Evolutionary conservation across 1,140 invertebrate species (phyloP), one percentile per base, ranked within the genome.

Genomic region (Helicoverpa zea): DNA sequence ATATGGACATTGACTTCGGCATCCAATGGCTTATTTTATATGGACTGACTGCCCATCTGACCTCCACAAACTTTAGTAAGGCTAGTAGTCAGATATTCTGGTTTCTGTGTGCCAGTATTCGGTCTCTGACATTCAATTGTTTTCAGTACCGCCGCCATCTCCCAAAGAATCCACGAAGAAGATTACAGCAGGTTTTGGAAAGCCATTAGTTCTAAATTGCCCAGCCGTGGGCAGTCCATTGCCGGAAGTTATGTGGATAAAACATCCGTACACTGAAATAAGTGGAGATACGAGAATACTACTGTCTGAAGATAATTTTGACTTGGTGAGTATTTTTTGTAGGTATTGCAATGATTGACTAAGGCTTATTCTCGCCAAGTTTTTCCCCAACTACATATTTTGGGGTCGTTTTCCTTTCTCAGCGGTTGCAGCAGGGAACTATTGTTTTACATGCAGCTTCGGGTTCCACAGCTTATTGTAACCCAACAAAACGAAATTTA

Each of bases 261-360:
- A 92, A 83, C 89, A 93, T 72, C 94, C 95, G 2, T 95, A 93
- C 83, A 84, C 80, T 1, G 94, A 95, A 14, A 84, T 95, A 49
- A 80, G 23, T n/a, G 83, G 72, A 0, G 52, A 84, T 13, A 83
- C 81, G 1, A 87, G 88, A 74, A 75, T 92, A 1, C 3, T 66
- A 1, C 81, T 94, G 10, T 63, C 83, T 5, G 82, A 93, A 43
- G 88, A 92, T 66, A 92, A 94, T 75, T 86, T 83, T 63, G 91
- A 88, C 10, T 84, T 95, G 86, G 93, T 94, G 80, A 92, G 89
- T 80, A 29, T 4, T 16, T 0, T 54, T 14, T 66, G 49, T 4
- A 49, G 1, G 16, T 5, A 18, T 59, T 3, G 56, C 16, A 29
- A 3, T 59, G 23, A 5, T 23, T 23, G 23, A 1, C 23, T 23